Conservation (phyloP, 2,113 vertebrate genomes). For the Numida meleagris region DNA sequence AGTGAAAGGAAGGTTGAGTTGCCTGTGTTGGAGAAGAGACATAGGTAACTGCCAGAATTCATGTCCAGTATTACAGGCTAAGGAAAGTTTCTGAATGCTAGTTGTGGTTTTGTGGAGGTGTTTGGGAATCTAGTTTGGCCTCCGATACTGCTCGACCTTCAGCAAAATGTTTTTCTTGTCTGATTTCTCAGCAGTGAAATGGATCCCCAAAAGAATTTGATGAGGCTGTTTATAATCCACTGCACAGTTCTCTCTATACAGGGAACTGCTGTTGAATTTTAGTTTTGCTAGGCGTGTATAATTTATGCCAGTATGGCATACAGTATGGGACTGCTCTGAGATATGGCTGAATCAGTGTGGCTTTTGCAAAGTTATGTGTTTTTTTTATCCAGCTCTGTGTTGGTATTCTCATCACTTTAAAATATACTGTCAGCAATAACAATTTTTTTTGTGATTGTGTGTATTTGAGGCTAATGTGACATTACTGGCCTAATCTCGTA, state of each 20-base stretch:
- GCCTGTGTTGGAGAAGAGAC: background rate
- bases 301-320: background rate
- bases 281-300: background rate
- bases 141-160: background rate
- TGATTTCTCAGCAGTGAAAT: background rate
- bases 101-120: background rate
- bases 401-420: background rate
- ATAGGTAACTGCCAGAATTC: background rate
- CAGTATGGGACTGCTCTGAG: background rate
- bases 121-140: background rate
- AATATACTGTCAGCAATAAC: background rate
- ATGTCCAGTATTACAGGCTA: background rate
- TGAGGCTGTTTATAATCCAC: background rate
- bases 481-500: background rate
- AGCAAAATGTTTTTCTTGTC: background rate
- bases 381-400: rapidly evolving
- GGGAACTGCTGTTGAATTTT: background rate
- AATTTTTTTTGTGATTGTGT: background rate
- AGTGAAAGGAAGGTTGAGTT: background rate
- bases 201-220: background rate
- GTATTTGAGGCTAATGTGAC: background rate
- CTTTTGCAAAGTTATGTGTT: background rate
- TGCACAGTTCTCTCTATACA: background rate
- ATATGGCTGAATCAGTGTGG: background rate
- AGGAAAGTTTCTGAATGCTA: background rate